Percentiles rank a stretch among this genome's conserved stretches.
phyloP scores from a whole-genome alignment of 2,797 vertebrate genomes.

The Lithobates sylvaticus region DNA sequence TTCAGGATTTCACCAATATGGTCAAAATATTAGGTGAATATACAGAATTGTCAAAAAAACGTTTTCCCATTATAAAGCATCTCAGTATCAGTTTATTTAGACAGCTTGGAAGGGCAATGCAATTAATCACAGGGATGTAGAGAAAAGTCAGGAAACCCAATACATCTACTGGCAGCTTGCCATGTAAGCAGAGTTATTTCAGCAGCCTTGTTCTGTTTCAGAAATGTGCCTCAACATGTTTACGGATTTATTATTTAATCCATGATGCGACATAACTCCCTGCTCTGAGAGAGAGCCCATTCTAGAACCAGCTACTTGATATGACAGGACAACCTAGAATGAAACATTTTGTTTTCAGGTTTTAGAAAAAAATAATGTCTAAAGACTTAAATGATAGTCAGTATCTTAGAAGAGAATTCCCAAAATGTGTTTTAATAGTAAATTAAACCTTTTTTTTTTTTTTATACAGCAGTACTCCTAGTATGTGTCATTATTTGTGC shows the following conservation, averaged over 20 bases:
- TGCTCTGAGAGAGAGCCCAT: neutral
- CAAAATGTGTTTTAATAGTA: no score
- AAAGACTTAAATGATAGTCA: no score
- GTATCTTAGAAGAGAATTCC: no score
- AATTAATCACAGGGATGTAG: neutral
- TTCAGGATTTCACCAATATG: no score
- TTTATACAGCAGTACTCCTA: no score
- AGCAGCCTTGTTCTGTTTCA: constrained; percentile 2
- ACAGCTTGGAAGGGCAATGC: neutral
- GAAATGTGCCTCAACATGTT: constrained; percentile 12
- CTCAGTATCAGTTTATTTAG: neutral
- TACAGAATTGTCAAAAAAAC: no score
- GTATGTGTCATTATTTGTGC: no score
- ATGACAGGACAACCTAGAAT: neutral
- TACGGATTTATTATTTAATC: neutral
- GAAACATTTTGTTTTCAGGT: no score
- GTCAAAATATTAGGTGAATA: no score
- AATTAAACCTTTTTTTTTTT: no score
- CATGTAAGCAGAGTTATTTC: constrained; percentile 12
- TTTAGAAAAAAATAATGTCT: no score
- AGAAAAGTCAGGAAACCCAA: constrained; percentile 1
- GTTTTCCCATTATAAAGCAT: no score
- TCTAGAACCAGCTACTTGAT: neutral
- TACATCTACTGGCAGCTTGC: constrained; percentile 15
- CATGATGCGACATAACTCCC: neutral